Percentiles rank a stretch among this genome's conserved stretches.
phyloP scores from a whole-genome alignment of 2,797 vertebrate species.

The Spheniscus humboldti region DNA sequence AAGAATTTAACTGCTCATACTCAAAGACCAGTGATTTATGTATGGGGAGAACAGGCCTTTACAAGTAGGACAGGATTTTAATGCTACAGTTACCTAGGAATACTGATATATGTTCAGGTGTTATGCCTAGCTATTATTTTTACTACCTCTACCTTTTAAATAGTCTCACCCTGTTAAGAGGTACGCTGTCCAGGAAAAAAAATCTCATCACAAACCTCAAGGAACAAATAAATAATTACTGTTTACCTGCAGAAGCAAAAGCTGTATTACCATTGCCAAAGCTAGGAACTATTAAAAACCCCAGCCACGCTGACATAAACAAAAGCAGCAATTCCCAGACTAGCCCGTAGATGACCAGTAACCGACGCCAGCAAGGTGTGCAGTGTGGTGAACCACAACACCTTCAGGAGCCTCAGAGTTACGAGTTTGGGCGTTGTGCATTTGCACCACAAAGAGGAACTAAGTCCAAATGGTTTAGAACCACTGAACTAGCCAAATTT shows the following conservation, averaged over 20 bases:
- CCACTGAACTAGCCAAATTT: neutral
- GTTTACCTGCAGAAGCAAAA: neutral
- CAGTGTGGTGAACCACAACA: neutral
- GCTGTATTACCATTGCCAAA: neutral
- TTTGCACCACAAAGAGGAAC: neutral
- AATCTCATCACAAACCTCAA: neutral
- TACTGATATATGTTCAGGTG: rapidly evolving
- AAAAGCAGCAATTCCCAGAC: neutral
- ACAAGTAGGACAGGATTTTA: neutral
- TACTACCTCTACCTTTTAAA: neutral
- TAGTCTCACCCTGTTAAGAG: neutral
- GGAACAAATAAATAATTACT: neutral
- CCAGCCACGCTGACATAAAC: neutral
- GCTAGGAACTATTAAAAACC: neutral
- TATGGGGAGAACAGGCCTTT: neutral
- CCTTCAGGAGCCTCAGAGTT: neutral
- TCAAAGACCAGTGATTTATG: neutral
- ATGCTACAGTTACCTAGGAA: neutral
- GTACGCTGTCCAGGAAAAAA: neutral
- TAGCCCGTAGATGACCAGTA: neutral
- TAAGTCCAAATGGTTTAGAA: neutral
- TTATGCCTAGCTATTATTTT: neutral
- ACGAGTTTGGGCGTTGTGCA: too few relatives aligned
- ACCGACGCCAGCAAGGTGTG: neutral
- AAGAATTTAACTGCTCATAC: neutral